Evolutionary conservation across 2,797 vertebrate genomes (phyloP).

Genomic region (Meriones psammophilus): DNA sequence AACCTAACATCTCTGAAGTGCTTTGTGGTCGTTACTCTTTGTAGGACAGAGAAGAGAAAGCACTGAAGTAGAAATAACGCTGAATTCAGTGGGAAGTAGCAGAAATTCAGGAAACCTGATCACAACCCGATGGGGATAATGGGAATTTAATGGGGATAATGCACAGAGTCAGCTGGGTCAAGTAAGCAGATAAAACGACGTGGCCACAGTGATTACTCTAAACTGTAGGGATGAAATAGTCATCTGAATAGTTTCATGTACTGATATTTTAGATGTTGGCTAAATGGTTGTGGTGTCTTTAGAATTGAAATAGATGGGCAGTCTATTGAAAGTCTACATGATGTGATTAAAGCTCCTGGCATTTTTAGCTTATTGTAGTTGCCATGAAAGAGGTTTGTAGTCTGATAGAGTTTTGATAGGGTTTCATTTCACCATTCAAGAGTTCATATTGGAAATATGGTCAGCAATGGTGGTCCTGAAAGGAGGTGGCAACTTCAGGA

Average conservation of each 20-base stretch:
- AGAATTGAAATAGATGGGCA: neutral
- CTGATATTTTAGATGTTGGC: conserved; percentile 4
- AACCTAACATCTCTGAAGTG: neutral
- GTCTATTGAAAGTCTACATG: neutral
- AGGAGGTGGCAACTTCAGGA: neutral
- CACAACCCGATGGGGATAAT: neutral
- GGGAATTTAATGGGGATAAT: neutral
- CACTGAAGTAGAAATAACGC: neutral
- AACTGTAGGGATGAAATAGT: conserved; percentile 22
- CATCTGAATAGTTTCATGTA: neutral
- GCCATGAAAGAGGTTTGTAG: neutral
- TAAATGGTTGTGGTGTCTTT: neutral
- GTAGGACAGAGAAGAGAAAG: conserved; percentile 11
- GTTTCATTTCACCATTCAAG: neutral
- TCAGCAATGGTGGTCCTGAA: neutral
- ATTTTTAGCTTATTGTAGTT: neutral
- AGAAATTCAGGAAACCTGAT: neutral
- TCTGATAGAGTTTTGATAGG: neutral
- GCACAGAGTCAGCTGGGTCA: neutral
- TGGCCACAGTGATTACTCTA: neutral
- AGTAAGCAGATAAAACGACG: neutral
- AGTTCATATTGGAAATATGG: neutral
- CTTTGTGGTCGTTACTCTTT: neutral
- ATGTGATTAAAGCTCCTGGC: neutral
- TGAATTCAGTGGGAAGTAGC: neutral